Evolutionary conservation across 2,113 vertebrate genomes (phyloP).

Genomic region (Typhlomys cinereus): DNA sequence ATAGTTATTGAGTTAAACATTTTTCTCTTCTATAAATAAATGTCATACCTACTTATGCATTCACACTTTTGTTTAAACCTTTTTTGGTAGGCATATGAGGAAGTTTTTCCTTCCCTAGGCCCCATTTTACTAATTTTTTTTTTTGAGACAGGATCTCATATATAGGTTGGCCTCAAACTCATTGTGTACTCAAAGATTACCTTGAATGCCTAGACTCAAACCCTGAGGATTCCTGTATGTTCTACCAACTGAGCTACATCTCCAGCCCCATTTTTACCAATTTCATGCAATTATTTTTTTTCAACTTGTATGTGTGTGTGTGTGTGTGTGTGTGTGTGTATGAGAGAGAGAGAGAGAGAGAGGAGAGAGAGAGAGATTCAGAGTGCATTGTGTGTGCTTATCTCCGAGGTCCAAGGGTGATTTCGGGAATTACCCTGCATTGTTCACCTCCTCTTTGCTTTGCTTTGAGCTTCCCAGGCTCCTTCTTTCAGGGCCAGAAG

Average conservation of each 20-base stretch:
- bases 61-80: constrained; percentile 28
- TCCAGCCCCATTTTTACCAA: background rate
- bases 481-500: too few species aligned
- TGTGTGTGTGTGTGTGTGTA: too few species aligned
- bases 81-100: background rate
- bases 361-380: too few species aligned
- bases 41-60: constrained; percentile 1
- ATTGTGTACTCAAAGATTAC: background rate
- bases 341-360: too few species aligned
- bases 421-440: too few species aligned
- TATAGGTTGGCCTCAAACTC: background rate
- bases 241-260: too few species aligned
- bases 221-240: background rate
- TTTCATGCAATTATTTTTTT: too few species aligned
- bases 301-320: too few species aligned
- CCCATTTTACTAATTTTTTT: constrained; percentile 30
- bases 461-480: too few species aligned
- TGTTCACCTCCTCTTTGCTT: too few species aligned
- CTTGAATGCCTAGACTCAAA: background rate
- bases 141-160: background rate
- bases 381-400: too few species aligned
- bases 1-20: constrained; percentile 23
- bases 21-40: constrained; percentile 55
- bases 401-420: too few species aligned
- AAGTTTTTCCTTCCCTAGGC: constrained; percentile 14